These are phyloP conservation scores for Meandrina meandrites DNA, from an alignment of 92 coral and sea anemone species.

Conservation along the genomic window DNA sequence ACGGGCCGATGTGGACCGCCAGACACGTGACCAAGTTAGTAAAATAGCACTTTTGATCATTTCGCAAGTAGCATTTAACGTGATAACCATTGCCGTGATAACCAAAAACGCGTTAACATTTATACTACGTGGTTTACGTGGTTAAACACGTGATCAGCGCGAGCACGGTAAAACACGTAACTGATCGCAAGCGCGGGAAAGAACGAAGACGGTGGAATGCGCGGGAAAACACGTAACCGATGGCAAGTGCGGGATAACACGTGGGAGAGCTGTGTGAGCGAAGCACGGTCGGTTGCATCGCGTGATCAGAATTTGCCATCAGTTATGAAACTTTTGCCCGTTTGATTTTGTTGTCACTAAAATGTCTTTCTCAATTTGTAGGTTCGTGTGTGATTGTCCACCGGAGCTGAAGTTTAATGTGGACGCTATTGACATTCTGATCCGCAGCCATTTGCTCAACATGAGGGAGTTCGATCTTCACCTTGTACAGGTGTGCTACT, in stretches of 20 bases:
- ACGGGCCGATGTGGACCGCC: slow-evolving; percentile 97
- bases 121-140: no score
- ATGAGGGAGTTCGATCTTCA: slow-evolving; percentile 98
- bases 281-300: background rate
- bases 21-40: slow-evolving; percentile 95
- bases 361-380: slow-evolving; percentile 8
- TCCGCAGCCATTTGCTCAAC: slow-evolving; percentile 91
- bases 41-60: no score
- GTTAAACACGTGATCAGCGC: background rate
- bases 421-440: slow-evolving; percentile 94
- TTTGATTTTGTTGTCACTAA: background rate
- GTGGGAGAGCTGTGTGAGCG: background rate
- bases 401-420: slow-evolving; percentile 97
- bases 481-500: slow-evolving; percentile 79
- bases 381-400: slow-evolving; percentile 99
- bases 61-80: background rate
- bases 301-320: background rate
- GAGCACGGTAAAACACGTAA: background rate
- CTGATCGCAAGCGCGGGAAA: background rate
- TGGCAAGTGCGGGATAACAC: background rate
- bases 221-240: background rate
- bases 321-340: no score
- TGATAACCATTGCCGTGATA: no score
- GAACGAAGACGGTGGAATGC: background rate
- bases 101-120: background rate